These are phyloP conservation scores for Dolichotis patagonum DNA, from an alignment of 2,113 vertebrate species.

Conservation along the genomic window DNA sequence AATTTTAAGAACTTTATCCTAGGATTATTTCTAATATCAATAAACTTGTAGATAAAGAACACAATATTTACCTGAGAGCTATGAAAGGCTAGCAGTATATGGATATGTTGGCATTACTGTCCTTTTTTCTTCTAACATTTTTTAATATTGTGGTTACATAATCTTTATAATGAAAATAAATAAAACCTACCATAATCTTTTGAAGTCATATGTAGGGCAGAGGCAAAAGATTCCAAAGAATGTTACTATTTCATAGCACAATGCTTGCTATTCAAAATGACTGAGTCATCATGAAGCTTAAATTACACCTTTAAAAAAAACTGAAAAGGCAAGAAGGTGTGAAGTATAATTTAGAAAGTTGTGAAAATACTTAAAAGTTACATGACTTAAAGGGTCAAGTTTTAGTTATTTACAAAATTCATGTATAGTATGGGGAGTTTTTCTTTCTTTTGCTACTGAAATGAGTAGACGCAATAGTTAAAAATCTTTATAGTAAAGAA, in stretches of 20 bases:
- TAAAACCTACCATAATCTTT: not conserved
- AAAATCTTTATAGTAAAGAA: not conserved
- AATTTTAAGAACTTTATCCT: constrained; percentile 26
- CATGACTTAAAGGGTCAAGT: not conserved
- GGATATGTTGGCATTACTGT: not conserved
- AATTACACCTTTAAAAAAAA: not conserved
- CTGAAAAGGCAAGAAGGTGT: not conserved
- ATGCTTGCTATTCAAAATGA: constrained; percentile 31
- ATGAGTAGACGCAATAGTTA: not conserved
- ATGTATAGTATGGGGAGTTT: not conserved
- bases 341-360: constrained; percentile 25
- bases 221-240: not conserved
- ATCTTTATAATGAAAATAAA: constrained; percentile 29
- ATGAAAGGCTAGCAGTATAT: constrained; percentile 31
- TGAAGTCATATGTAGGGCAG: not conserved
- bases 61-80: not conserved
- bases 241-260: not conserved
- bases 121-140: not conserved
- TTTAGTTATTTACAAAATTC: constrained; percentile 40
- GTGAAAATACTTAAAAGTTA: constrained; percentile 31
- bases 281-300: not conserved
- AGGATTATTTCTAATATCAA: constrained; percentile 29
- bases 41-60: not conserved
- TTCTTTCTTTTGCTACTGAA: constrained; percentile 11
- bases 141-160: not conserved